Evolutionary conservation across 2,797 vertebrate genomes (phyloP).

Genomic region (Siniperca undulata): DNA sequence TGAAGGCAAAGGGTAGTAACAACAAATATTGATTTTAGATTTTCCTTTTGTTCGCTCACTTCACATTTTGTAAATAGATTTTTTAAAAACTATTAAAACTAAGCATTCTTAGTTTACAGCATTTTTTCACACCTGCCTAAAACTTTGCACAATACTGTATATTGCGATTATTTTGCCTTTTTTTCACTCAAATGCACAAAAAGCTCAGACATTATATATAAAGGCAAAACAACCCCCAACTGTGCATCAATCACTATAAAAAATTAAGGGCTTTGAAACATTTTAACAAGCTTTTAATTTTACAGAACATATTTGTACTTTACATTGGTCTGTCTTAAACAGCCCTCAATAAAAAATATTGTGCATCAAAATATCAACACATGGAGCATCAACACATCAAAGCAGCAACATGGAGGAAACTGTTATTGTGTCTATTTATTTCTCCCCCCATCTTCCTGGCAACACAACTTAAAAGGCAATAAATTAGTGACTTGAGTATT

Average conservation of each 20-base stretch:
- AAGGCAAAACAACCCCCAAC: neutral
- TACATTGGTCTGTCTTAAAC: constrained; percentile 27
- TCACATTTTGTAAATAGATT: too few species aligned
- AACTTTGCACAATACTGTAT: neutral
- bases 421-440: constrained; percentile 3
- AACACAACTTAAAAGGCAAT: constrained; percentile 65
- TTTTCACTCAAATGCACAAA: constrained; percentile 1
- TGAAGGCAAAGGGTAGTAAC: too few species aligned
- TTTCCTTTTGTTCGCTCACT: too few species aligned
- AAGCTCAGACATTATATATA: constrained; percentile 5
- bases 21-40: too few species aligned
- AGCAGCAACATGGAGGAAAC: constrained; percentile 43
- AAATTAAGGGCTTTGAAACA: constrained; percentile 6
- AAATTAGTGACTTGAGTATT: constrained; percentile 60
- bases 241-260: neutral
- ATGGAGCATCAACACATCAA: constrained; percentile 39
- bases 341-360: constrained; percentile 60
- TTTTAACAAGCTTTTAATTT: constrained; percentile 61
- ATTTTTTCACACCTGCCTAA: too few species aligned
- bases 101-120: too few species aligned
- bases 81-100: too few species aligned
- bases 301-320: constrained; percentile 42
- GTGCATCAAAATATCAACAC: constrained; percentile 50
- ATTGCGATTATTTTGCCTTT: neutral
- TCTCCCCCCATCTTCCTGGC: constrained; percentile 13